Evolutionary conservation across 2,113 vertebrate genomes (phyloP), one percentile per base, ranked within the genome.

Genomic region (Caracal caracal): DNA sequence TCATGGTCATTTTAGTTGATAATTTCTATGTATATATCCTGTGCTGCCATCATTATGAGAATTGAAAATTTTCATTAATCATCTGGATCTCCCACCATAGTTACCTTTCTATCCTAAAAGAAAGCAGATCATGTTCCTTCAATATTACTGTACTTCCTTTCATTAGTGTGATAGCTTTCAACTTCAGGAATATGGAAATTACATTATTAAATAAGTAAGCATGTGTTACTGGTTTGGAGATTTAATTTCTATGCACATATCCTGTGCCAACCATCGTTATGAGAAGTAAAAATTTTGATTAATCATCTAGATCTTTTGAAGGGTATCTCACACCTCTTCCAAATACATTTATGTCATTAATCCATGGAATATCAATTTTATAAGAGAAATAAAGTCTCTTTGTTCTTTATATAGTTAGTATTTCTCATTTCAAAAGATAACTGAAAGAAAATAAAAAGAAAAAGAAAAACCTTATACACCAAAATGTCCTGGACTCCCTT

Each of bases 181-280:
- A 53, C 53, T 63, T 87, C 43, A 94, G 28, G 30, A 94, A 87
- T 40, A 86, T 82, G 33, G 33, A 65, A 90, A 51, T 61, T 35
- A 1, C 53, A 17, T 88, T 88, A 87, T 83, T 94, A 96, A 94
- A 89, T 80, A 89, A 84, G 10, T 59, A 13, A 88, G 6, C 19
- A 16, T 22, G 13, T 84, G 40, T 51, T 80, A 20, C 35, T 71
- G 51, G 53, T 80, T 87, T 78, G 68, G 3, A 85, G 16, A 71
- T 92, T 81, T 79, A 89, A 49, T 94, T 81, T 82, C 19, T 81
- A 59, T 71, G n/a, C 47, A 5, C 17, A 6, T 95, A 94, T 63
- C 8, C 12, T 94, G 17, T 88, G 24, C n/a, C 51, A 83, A 22
- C 26, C 61, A 61, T 86, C 30, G 49, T 65, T 75, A 93, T 81